Base-by-base conservation (phyloP, 1,140 invertebrate species). In the Meloidogyne exigua region DNA sequence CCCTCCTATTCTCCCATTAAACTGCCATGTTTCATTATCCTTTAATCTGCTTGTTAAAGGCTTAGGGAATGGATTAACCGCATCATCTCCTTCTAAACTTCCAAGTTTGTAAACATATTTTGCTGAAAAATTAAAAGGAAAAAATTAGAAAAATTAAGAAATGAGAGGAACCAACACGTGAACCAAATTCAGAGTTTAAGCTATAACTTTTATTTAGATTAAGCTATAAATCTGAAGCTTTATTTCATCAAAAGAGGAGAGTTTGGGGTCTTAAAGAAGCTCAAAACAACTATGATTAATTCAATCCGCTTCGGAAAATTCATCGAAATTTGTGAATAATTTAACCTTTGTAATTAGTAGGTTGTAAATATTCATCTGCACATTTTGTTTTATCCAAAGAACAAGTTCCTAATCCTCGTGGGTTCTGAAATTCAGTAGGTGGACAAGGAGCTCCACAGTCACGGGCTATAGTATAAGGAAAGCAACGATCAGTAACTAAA, bases 91-190 rank as follows among this genome's bases (percentile, higher is more conserved):
- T 25, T 68, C 68, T 62, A 78, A 42, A 23, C 74, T 78, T 44
- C 76, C 76, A 21, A 78, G 7, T 44, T 78, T 78, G 57, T 78
- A 78, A 15, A 76, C 76, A 76, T 78, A 78, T 32, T 78, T 78
- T 11, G 74, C 76, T 75, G 32, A 75, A 75, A 49, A 68, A 2
- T 36, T 39, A 11, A n/a, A 1, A 42, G 4, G 12, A n/a, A 23
- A 39, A 32, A 44, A 18, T 36, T 69, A n/a, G 13, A 21, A 44
- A 39, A 23, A 7, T 28, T 39, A 5, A 26, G 9, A 0, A 44
- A 44, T 42, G 25, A n/a, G 25, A 13, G 11, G 3, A 13, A 67
- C 9, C 36, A 39, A 39, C 36, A 39, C 9, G 0, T 39, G 36
- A 39, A 39, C 36, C 36, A 0, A 39, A 10, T 3, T 39, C 36